Evolutionary conservation across 2,113 vertebrate genomes (phyloP).

Genomic region (Setophaga kirtlandii): DNA sequence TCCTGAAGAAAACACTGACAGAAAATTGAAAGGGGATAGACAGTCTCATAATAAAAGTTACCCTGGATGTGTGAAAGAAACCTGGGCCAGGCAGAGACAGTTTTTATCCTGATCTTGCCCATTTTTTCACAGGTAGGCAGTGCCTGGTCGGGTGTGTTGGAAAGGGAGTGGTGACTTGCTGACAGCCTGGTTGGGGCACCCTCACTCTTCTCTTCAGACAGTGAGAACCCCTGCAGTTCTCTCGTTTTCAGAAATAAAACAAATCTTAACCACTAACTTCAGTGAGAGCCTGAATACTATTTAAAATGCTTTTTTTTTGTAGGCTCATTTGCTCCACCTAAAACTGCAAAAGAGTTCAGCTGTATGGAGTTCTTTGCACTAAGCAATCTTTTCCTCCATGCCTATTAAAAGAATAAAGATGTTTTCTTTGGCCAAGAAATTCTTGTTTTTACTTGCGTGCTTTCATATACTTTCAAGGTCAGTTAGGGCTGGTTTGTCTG

Average conservation of each 20-base stretch:
- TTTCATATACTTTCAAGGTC: constrained; percentile 43
- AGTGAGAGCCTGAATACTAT: not conserved
- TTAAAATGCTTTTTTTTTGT: not conserved
- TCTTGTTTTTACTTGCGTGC: constrained; percentile 20
- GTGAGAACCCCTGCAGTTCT: not conserved
- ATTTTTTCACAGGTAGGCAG: not conserved
- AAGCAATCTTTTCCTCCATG: not conserved
- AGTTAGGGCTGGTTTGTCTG: constrained; percentile 2
- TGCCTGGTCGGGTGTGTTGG: accelerated
- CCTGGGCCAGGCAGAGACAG: not conserved
- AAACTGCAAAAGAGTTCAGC: not conserved
- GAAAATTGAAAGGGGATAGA: not conserved
- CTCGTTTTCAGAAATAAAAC: not conserved
- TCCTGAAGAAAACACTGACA: not conserved
- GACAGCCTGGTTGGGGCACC: not conserved
- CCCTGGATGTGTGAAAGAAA: not conserved
- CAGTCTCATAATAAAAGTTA: not conserved
- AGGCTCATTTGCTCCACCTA: not conserved
- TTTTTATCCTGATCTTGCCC: not conserved
- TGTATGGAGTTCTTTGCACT: not conserved
- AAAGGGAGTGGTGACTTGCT: not conserved
- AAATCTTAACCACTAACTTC: not conserved
- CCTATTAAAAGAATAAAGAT: constrained; percentile 48
- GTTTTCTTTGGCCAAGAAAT: constrained; percentile 44
- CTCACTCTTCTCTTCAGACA: not conserved